phyloP scores from a whole-genome alignment of 1,140 invertebrate genomes.

The Globodera rostochiensis region DNA sequence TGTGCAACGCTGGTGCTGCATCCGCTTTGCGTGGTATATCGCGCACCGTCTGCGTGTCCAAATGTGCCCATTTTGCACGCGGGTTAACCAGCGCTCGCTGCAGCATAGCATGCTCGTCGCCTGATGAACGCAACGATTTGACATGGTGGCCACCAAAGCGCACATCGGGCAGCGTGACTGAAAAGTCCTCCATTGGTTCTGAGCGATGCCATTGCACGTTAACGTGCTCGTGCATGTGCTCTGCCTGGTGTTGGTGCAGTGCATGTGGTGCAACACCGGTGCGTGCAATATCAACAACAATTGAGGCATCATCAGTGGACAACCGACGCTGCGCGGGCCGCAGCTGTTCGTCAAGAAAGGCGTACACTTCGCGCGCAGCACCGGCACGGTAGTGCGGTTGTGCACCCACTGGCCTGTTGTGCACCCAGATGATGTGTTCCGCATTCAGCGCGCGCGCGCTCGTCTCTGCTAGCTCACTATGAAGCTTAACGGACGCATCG shows the following conservation, averaged over 20 bases:
- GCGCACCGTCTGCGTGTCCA: neutral
- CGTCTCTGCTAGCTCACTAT: conserved; percentile 4
- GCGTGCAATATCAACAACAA: conserved; percentile 24
- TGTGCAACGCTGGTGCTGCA: conserved; percentile 20
- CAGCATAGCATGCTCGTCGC: conserved; percentile 12
- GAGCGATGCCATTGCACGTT: conserved; percentile 30
- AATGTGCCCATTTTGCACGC: neutral
- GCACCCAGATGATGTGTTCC: conserved; percentile 9
- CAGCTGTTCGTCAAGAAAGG: conserved; percentile 19
- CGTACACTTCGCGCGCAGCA: conserved; percentile 37
- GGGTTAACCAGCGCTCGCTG: conserved; percentile 21
- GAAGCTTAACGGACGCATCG: conserved; percentile 13
- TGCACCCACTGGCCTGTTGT: conserved; percentile 20
- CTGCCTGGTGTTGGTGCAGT: conserved; percentile 29
- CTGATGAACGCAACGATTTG: conserved; percentile 3
- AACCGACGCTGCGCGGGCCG: neutral
- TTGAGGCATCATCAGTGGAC: neutral
- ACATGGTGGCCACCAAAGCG: conserved; percentile 24
- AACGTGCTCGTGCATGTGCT: conserved; percentile 31
- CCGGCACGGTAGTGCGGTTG: conserved; percentile 24
- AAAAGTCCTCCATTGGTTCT: conserved; percentile 29
- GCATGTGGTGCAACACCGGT: conserved; percentile 12
- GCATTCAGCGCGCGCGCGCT: conserved; percentile 8
- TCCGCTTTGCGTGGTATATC: conserved; percentile 1
- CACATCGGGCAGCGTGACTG: conserved; percentile 25